Evolutionary conservation across 2,888 invertebrate species (phyloP), one percentile per base, ranked within the genome.

Genomic region (Andrena chrysosceles): DNA sequence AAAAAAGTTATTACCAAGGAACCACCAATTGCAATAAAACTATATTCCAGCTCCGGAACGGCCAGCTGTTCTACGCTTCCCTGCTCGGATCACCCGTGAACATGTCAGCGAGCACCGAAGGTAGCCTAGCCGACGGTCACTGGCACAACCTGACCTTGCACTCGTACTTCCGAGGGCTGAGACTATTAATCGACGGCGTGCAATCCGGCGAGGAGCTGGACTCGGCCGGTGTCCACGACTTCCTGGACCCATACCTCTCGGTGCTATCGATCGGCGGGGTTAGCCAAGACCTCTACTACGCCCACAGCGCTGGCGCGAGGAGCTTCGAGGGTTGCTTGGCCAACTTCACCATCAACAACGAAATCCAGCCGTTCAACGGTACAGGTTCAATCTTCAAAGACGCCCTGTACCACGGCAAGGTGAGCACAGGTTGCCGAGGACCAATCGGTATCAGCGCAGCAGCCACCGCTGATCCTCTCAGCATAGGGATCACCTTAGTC

Each of bases 401-500:
- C 81, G 96, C 96, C 0, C 89, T 96, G 0, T 95, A 95, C 62
- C 96, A 96, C 90, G 98, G 98, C 29, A 97, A 97, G 93, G 96
- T 98, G 20, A 94, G 95, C 62, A 94, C 94, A 72, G 98, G 98
- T 20, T 98, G 98, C 92, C 96, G 96, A 81, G 97, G 96, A 69
- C 96, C 96, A 4, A 95, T 97, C 77, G 97, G 97, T 31, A 96
- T 97, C 52, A 97, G 97, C 33, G 96, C 97, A 1, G 95, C 94
- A 0, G 96, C 97, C 86, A 96, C 97, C 4, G 96, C 98, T 2
- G 97, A 98, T 94, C 98, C 98, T 0, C 95, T 99, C 8, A 98
- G 97, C 91, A 98, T 99, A 83, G 99, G 99, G 72, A 97, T 99
- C 78, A 98, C 98, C 0, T 95, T 99, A 48, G 98, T 99, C 26